A percentile compares a stretch with the other conserved stretches of the same genome.
Conservation (phyloP, 2,113 vertebrate genomes). For the Phrynosoma platyrhinos region DNA sequence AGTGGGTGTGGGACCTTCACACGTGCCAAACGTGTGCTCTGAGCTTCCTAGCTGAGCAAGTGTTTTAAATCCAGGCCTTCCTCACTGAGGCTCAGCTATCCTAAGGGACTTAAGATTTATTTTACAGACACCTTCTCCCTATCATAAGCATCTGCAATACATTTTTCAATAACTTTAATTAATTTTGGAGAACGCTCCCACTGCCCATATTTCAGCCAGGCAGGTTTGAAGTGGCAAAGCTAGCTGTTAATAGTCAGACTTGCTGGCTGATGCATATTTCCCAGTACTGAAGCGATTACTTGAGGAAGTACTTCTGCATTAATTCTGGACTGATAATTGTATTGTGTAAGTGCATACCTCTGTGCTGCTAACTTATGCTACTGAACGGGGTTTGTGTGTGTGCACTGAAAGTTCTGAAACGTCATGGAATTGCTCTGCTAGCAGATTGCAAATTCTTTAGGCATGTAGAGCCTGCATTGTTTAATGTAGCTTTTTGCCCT, state of each 20-base stretch:
- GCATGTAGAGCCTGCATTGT: background rate
- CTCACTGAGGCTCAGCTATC: background rate
- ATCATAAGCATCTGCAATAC: background rate
- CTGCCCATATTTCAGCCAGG: background rate
- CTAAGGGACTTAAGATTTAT: background rate
- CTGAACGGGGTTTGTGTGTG: background rate
- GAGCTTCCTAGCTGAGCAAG: background rate
- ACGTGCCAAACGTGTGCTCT: background rate
- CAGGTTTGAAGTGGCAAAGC: background rate
- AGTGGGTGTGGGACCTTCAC: background rate
- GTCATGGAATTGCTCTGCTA: background rate
- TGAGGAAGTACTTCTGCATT: background rate
- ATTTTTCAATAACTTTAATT: background rate
- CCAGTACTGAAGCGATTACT: background rate
- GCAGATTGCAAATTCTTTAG: background rate
- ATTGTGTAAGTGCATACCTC: background rate
- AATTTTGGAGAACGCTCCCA: background rate
- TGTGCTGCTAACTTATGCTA: background rate
- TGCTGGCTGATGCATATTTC: background rate
- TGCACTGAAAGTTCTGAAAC: background rate
- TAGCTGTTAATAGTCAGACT: background rate
- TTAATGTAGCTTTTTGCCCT: background rate
- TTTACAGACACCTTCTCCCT: background rate
- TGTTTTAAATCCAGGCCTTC: background rate
- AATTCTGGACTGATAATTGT: slow-evolving; percentile 1